A percentile compares a stretch with the other conserved stretches of the same genome.
These are phyloP conservation scores for Beroe forskalii DNA, from an alignment of 37 sponge, comb jelly and placozoan species.

Conservation along the genomic window DNA sequence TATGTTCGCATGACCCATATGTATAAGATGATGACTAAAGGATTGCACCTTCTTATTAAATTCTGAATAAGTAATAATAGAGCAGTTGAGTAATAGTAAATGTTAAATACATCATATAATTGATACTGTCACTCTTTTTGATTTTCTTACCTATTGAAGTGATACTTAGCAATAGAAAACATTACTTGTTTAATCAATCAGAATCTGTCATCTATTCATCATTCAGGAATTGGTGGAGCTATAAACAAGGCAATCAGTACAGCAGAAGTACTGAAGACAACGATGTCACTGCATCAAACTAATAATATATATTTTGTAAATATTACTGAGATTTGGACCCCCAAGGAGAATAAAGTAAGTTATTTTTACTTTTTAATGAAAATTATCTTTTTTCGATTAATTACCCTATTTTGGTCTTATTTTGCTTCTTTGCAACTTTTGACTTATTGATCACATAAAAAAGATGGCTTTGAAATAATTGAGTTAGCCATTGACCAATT, in stretches of 20 bases:
- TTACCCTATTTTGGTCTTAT: background rate
- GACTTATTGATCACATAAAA: background rate
- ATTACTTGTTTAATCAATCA: too few species aligned
- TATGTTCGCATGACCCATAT: too few species aligned
- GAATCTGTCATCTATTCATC: too few species aligned
- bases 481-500: too few species aligned
- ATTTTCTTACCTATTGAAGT: too few species aligned
- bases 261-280: slow-evolving; percentile 28
- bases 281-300: slow-evolving; percentile 11
- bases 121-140: too few species aligned
- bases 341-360: slow-evolving; percentile 36
- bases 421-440: background rate
- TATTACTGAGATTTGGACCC: slow-evolving; percentile 47
- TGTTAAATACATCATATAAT: background rate
- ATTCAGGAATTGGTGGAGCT: slow-evolving; percentile 39
- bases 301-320: slow-evolving; percentile 23
- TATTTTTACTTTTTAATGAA: background rate
- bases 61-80: background rate
- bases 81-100: background rate
- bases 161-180: too few species aligned
- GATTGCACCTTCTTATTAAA: too few species aligned
- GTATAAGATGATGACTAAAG: too few species aligned
- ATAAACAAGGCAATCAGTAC: slow-evolving; percentile 59
- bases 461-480: background rate
- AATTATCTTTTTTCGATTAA: background rate